phyloP scores from a whole-genome alignment of 1,140 invertebrate species.

The Eciton burchellii region DNA sequence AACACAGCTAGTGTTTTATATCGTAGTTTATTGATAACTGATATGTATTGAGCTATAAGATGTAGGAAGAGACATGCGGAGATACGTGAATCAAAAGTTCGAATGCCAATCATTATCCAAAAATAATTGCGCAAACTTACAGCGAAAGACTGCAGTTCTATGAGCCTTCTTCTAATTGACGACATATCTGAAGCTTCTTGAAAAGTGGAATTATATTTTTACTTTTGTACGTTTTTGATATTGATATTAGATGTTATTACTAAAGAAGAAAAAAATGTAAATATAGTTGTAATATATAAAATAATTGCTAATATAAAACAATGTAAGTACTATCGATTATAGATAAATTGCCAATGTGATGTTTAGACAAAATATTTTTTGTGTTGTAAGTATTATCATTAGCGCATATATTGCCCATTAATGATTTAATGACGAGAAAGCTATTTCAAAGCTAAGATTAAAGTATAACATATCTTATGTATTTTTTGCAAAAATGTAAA shows the following conservation, averaged over 20 bases:
- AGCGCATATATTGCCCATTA: conserved; percentile 44
- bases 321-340: conserved; percentile 71
- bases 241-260: conserved; percentile 60
- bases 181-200: conserved; percentile 65
- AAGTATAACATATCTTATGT: conserved; percentile 54
- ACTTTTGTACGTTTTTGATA: conserved; percentile 77
- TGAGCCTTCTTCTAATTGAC: conserved; percentile 25
- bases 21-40: background rate
- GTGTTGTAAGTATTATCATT: conserved; percentile 63
- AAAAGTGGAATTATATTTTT: conserved; percentile 65
- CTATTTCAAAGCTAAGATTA: conserved; percentile 35
- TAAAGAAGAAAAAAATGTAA: conserved; percentile 73
- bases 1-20: conserved; percentile 22
- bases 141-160: conserved; percentile 49
- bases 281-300: conserved; percentile 77
- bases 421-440: conserved; percentile 5
- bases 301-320: conserved; percentile 56
- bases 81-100: conserved; percentile 21
- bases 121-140: conserved; percentile 46
- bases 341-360: conserved; percentile 78
- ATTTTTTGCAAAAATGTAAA: conserved; percentile 75
- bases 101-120: conserved; percentile 16
- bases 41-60: conserved; percentile 26
- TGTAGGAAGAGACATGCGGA: background rate
- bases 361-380: conserved; percentile 74